Percentiles rank a stretch among this genome's conserved stretches.
These are phyloP conservation scores for Volucella zonaria DNA, from an alignment of 2,888 invertebrate species.

Conservation along the genomic window DNA sequence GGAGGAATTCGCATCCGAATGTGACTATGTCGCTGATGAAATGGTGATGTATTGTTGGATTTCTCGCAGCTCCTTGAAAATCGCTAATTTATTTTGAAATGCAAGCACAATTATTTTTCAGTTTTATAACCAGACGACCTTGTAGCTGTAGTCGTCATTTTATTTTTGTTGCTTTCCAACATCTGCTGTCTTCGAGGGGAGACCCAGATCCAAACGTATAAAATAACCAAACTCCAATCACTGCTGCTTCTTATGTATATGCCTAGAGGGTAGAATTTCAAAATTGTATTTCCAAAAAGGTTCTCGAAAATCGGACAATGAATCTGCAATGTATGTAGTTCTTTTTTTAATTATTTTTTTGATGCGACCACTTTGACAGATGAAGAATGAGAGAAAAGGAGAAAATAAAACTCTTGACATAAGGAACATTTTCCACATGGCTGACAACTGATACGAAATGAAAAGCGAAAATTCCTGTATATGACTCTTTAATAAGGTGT, in stretches of 20 bases:
- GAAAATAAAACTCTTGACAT: constrained; percentile 20
- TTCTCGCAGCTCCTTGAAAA: constrained; percentile 37
- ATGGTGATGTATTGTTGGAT: constrained; percentile 15
- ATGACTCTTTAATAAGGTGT: too few relatives aligned
- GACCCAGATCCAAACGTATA: constrained; percentile 28
- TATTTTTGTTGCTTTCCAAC: constrained; percentile 58
- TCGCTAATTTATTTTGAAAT: constrained; percentile 65
- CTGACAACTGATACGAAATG: constrained; percentile 42
- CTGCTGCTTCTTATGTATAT: constrained; percentile 1
- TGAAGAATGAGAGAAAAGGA: constrained; percentile 12
- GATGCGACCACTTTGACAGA: constrained; percentile 35
- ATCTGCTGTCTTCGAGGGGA: constrained; percentile 55
- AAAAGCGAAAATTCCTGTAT: neutral
- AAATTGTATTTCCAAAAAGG: constrained; percentile 46
- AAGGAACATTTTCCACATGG: constrained; percentile 16
- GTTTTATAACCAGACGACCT: constrained; percentile 71
- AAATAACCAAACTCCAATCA: neutral
- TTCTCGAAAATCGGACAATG: constrained; percentile 20
- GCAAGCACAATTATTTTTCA: constrained; percentile 51
- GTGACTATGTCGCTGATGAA: constrained; percentile 5
- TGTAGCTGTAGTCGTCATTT: constrained; percentile 65
- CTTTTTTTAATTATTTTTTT: constrained; percentile 20
- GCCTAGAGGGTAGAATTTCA: constrained; percentile 16
- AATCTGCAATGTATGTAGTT: neutral
- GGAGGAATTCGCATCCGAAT: constrained; percentile 23